Base-by-base conservation (phyloP, 2,797 vertebrate species). In the Rhodeus uyekii region DNA sequence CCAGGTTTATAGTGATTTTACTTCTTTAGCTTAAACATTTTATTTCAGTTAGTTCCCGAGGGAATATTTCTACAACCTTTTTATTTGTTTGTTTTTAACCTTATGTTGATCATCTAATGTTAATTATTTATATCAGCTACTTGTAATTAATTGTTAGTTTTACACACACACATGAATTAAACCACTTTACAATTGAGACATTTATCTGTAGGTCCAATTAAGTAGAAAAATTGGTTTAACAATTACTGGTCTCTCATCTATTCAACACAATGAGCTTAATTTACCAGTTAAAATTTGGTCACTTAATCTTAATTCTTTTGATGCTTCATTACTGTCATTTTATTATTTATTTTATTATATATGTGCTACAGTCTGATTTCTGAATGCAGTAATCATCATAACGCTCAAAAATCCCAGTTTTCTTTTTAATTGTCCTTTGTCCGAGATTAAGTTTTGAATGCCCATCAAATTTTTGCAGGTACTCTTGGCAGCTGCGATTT, bases 401-500 rank as follows among this genome's bases (percentile, higher is more conserved):
- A 27, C 5, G 1, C 5, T 27, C n/a, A 27, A 58, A 58, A 58
- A 58, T 58, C 24, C 24, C 24, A 53, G 3, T 7, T 58, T 29
- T 60, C 18, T 71, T 69, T 73, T 2, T n/a, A 42, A 39, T 44
- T 29, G 22, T 55, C 4, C 64, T 46, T 38, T 32, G 14, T n/a
- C 3, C 36, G 6, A n/a, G n/a, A 32, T 58, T 19, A 3, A 3
- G 18, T 4, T 78, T 68, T 55, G 3, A 38, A 61, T 5, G 19
- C 78, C 29, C 2, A n/a, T 32, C 0, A 42, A 50, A 39, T 61
- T 0, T 60, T 69, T 39, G 0, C 87, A 99, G 98, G 98, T 99
- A 95, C 97, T 99, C 89, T 95, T 99, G 95, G 98, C 98, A 88
- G 97, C 98, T n/a, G 98, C 98, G 5, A 97, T 99, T 86, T 99